Base-by-base conservation (phyloP, 2,113 vertebrate genomes). In the Oreochromis aureus region DNA sequence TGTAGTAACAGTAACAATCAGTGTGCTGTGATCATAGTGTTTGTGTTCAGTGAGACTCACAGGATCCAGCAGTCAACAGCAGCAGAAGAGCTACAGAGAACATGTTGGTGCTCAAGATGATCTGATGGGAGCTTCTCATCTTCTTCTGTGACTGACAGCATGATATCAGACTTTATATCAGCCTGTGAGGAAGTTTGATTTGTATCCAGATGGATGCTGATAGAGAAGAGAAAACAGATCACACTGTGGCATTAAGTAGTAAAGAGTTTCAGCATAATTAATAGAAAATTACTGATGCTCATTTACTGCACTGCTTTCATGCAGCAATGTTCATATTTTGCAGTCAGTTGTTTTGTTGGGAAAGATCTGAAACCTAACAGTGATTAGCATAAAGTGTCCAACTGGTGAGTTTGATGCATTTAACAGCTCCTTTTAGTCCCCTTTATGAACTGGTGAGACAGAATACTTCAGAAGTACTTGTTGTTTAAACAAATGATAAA, bases 1-100 rank as follows among this genome's bases (percentile, higher is more conserved):
- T 56, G 11, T 15, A 27, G 10, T 24, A 56, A 56, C 6, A 58
- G 22, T 27, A 58, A 15, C 22, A 58, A 27, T 58, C 55, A 58
- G 11, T 58, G 55, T 27, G 55, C 6, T 0, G 22, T 58, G 22
- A 5, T 0, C 0, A 58, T 5, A 58, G 22, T 27, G 12, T 5
- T 58, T 58, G 0, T 27, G 22, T 58, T 15, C 55, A 58, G 22
- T 58, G 55, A 58, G 22, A 58, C 55, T 58, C 55, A 58, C 55
- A 27, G 22, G 22, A 27, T 58, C 55, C 55, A 8, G 55, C 55
- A 24, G n/a, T n/a, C n/a, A n/a, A n/a, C n/a, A n/a, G 54, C 10
- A 56, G 30, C 32, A 34, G 32, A 6, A 34, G 6, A 34, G 6
- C 32, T 34, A 34, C 32, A 34, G 3, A 27, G 24, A 27, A 27